Percentiles rank a stretch among this genome's conserved stretches.
Conservation (phyloP, 2,113 vertebrate species). For the Telmatochromis sp. region DNA sequence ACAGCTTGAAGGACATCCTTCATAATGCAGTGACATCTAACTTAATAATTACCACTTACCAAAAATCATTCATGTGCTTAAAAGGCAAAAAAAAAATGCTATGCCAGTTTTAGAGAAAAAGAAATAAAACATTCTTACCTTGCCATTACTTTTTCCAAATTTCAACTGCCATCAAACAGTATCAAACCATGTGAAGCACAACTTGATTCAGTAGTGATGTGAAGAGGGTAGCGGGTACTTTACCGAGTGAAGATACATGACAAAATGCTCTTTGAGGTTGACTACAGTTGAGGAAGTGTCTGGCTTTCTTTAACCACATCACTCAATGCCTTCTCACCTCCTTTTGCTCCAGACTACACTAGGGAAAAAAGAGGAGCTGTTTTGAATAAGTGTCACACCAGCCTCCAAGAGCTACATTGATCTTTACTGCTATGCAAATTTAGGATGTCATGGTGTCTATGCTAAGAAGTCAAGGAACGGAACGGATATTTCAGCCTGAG, state of each 20-base stretch:
- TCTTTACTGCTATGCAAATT: conserved; percentile 68
- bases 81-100: neutral
- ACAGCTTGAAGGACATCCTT: conserved; percentile 65
- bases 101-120: neutral
- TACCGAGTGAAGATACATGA: conserved; percentile 39
- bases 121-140: neutral
- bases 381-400: conserved; percentile 57
- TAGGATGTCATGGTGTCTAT: conserved; percentile 52
- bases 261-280: conserved; percentile 58
- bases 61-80: conserved; percentile 22
- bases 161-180: conserved; percentile 40
- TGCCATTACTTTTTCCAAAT: conserved; percentile 10
- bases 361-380: conserved; percentile 21
- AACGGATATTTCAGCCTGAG: conserved; percentile 33
- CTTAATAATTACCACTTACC: conserved; percentile 45
- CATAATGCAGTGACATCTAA: conserved; percentile 50
- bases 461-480: conserved; percentile 42
- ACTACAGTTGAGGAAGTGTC: conserved; percentile 28
- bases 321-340: conserved; percentile 31
- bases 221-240: conserved; percentile 41
- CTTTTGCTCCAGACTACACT: conserved; percentile 37
- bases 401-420: conserved; percentile 50
- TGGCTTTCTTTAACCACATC: conserved; percentile 47
- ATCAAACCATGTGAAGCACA: conserved; percentile 29
- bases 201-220: conserved; percentile 33